Evolutionary conservation across 2,888 invertebrate genomes (phyloP), one percentile per base, ranked within the genome.

Genomic region (Tillus elongatus): DNA sequence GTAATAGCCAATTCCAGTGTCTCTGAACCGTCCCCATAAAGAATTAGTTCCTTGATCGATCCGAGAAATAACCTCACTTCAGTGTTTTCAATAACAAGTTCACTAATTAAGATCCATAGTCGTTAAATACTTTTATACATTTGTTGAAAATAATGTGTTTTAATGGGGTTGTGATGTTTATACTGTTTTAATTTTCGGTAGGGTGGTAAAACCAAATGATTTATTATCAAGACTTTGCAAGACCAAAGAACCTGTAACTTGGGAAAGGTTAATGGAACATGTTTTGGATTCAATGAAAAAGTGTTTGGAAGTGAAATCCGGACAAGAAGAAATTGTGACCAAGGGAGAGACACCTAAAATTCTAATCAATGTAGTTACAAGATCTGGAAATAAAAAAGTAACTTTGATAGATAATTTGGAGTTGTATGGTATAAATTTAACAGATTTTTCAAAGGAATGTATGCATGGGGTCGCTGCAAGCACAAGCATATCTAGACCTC

Each of bases 381-480:
- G 92, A 40, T 77, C 82, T 13, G 84, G 87, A 13, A 89, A 89
- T 60, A 93, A 93, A 62, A 91, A 90, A 74, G 91, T 85, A 36
- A 95, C 95, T 1, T 64, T 93, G 34, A 77, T 96, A 2, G 87
- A 88, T 50, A 92, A 95, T 67, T 72, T 95, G 56, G 88, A 91
- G 58, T 68, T 77, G 40, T 95, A 80, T 65, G 91, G 92, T 15
- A 85, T 95, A 51, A 79, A 79, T 51, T 70, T 88, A 40, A 65
- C 73, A 14, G 81, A 82, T 54, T 82, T 95, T 62, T 79, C 84
- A 11, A 82, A 82, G 57, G 75, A 77, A 49, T 85, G 91, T 54
- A 91, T 92, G 66, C 75, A 76, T 41, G 85, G 79, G 9, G 87
- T 84, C 34, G 92, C 92, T 1, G 91, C 92, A 10, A 82, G 91